Conservation (phyloP, 2,797 vertebrate species). For the Clarias fuscus region DNA sequence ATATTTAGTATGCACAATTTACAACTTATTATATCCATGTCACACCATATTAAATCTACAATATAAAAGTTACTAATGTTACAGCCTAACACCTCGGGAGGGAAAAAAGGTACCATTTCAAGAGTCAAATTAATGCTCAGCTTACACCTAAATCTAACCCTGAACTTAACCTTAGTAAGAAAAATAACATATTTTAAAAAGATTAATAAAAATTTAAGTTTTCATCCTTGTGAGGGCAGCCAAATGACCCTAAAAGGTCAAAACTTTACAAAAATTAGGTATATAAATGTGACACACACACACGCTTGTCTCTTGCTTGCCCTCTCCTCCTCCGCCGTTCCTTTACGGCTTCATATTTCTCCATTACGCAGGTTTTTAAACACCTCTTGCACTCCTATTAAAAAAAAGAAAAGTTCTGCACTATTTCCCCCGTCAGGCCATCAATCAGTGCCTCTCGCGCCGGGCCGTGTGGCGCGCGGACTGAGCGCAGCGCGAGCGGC, state of each 20-base stretch:
- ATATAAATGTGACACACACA: constrained; percentile 27
- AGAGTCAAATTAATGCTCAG: constrained; percentile 10
- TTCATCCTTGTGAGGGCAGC: neutral
- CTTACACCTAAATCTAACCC: neutral
- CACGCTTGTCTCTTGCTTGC: constrained; percentile 51
- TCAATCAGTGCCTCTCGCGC: constrained; percentile 78
- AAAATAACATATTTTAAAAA: neutral
- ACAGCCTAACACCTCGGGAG: neutral
- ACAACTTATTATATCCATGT: neutral
- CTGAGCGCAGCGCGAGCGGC: constrained; percentile 59
- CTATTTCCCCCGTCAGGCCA: constrained; percentile 75
- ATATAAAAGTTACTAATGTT: neutral
- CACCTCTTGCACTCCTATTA: constrained; percentile 81
- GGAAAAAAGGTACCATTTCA: neutral
- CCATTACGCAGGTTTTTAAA: constrained; percentile 80
- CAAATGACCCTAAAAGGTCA: neutral
- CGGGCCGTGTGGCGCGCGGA: constrained; percentile 62
- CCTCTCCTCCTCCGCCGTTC: constrained; percentile 41
- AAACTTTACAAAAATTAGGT: neutral
- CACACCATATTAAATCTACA: neutral
- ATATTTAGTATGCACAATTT: neutral
- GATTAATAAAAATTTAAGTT: neutral
- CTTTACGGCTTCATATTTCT: constrained; percentile 69
- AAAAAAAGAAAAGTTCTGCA: constrained; percentile 71
- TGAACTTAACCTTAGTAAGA: neutral